Conservation (phyloP, 2,797 vertebrate species). For the Propithecus deckenii region DNA sequence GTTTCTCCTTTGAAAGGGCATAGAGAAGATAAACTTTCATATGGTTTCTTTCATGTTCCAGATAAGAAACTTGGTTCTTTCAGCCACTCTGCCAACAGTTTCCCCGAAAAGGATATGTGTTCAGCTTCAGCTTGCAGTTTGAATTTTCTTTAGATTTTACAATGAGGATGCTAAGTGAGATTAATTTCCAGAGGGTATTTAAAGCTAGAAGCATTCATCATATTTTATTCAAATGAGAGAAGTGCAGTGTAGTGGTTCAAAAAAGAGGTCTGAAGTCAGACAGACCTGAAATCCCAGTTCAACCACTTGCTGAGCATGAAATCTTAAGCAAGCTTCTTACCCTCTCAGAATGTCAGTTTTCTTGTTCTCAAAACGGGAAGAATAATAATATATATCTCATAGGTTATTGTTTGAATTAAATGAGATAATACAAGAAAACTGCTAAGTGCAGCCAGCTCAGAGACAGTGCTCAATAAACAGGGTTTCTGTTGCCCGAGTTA, state of each 20-base stretch:
- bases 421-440: neutral
- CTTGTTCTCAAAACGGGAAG: neutral
- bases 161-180: neutral
- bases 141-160: constrained; percentile 11
- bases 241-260: neutral
- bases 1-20: constrained; percentile 42
- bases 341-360: neutral
- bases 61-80: neutral
- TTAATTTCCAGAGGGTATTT: neutral
- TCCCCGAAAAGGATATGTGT: neutral
- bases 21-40: constrained; percentile 7
- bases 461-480: neutral
- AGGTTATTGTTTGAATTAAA: neutral
- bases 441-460: neutral
- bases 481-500: neutral
- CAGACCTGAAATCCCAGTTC: neutral
- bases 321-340: neutral
- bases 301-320: neutral
- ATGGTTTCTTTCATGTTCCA: constrained; percentile 27
- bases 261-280: neutral
- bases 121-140: neutral
- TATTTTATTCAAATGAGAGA: neutral
- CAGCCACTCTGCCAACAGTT: neutral
- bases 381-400: neutral
- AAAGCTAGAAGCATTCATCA: neutral